Conservation (phyloP, 1,140 invertebrate genomes). For the Armadillidium nasatum region DNA sequence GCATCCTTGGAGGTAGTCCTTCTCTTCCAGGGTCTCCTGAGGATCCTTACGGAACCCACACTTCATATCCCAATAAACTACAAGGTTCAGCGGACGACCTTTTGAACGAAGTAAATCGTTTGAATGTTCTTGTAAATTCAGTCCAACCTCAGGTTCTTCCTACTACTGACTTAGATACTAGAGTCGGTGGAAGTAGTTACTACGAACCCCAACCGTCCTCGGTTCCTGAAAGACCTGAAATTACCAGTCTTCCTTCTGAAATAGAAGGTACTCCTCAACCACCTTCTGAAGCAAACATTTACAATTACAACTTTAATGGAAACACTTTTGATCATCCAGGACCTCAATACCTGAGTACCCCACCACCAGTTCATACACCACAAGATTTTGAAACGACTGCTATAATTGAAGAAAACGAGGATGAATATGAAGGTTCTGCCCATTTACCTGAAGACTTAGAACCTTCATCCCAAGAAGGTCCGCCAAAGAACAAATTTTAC, state of each 20-base stretch:
- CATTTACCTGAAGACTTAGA: neutral
- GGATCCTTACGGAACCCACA: neutral
- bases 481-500: neutral
- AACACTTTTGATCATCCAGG: too few species aligned
- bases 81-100: neutral
- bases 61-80: neutral
- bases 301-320: too few species aligned
- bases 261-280: too few species aligned
- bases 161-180: too few species aligned
- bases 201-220: too few species aligned
- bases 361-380: too few species aligned
- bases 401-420: neutral
- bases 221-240: too few species aligned
- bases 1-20: neutral
- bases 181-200: too few species aligned
- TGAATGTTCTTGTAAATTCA: neutral
- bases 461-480: neutral
- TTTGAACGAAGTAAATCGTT: neutral
- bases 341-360: too few species aligned
- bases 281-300: too few species aligned
- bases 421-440: neutral
- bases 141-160: neutral
- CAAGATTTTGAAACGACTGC: too few species aligned
- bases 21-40: neutral
- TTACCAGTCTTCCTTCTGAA: too few species aligned